Base-by-base conservation (phyloP, 1,140 invertebrate genomes). In the Hylaeus anthracinus region DNA sequence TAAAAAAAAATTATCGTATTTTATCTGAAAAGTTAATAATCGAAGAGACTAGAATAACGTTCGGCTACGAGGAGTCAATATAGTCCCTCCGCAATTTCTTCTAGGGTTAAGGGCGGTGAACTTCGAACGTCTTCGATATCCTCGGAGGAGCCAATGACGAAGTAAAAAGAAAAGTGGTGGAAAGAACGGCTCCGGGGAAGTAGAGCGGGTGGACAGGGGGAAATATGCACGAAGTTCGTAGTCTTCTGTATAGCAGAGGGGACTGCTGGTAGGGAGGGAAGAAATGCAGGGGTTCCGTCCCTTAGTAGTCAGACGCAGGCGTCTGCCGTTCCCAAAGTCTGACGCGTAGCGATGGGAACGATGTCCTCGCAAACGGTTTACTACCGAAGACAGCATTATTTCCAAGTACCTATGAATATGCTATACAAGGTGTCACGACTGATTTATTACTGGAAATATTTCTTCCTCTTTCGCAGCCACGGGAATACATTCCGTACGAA, bases 301-400 rank as follows among this genome's bases (percentile, higher is more conserved):
- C 66, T 81, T 81, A n/a, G 79, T 81, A 83, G 83, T 85, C 81
- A 82, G 81, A 79, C 81, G 71, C 81, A 79, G 72, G 72, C 83
- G 83, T 85, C 81, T 83, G 72, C 51, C 53, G 48, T 58, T 73
- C 60, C 55, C 53, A 55, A 65, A 74, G 55, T 6, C 70, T 73
- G 69, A 69, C 67, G 65, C 71, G 51, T 67, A 71, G 63, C 77
- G 71, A 74, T 72, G 79, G 71, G 64, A 69, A 63, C 58, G 77
- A 79, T 64, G 53, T 51, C 15, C 77, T 73, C 43, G 43, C 51
- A 14, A 41, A n/a, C 26, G 8, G 14, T 63, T 63, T 41, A 43
- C 39, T 41, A 3, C 14, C 9, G 5, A 55, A 4, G 39, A 51
- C 41, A 37, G 41, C 69, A 12, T 51, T 51, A 10, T 41, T 51